Percentiles rank a stretch among this genome's conserved stretches.
These are phyloP conservation scores for Ophiodon elongatus DNA, from an alignment of 2,113 vertebrate species.

Conservation along the genomic window DNA sequence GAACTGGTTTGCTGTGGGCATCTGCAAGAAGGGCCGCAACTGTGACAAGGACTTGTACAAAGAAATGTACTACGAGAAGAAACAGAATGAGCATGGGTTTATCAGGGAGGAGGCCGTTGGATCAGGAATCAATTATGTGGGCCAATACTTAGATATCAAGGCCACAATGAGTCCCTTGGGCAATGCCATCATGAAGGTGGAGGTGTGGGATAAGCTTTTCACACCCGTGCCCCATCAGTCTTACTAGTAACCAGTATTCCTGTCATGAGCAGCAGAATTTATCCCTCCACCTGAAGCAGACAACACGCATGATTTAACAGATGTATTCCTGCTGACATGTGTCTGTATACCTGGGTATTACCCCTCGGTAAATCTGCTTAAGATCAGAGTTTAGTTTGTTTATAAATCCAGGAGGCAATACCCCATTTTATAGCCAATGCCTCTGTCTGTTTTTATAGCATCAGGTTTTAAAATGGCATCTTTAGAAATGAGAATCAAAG, in stretches of 20 bases:
- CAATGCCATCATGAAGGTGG: constrained; percentile 79
- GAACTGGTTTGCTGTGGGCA: constrained; percentile 82
- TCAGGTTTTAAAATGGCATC: constrained; percentile 63
- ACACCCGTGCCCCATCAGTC: constrained; percentile 49
- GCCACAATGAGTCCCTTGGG: constrained; percentile 79
- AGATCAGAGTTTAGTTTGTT: constrained; percentile 75
- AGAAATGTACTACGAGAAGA: constrained; percentile 82
- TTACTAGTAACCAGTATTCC: constrained; percentile 7
- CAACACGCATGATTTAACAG: constrained; percentile 43
- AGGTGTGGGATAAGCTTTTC: constrained; percentile 83
- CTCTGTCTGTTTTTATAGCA: constrained; percentile 65
- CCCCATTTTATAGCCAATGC: constrained; percentile 33
- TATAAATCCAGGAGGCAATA: constrained; percentile 72
- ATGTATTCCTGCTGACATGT: constrained; percentile 63
- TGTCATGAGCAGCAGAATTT: constrained; percentile 23
- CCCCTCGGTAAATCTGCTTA: constrained; percentile 70
- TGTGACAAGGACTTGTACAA: constrained; percentile 78
- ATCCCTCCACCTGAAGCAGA: constrained; percentile 15
- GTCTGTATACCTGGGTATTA: constrained; percentile 59
- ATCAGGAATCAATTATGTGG: constrained; percentile 76
- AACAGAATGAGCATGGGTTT: constrained; percentile 66
- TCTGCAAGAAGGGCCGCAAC: constrained; percentile 66
- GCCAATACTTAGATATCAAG: constrained; percentile 71
- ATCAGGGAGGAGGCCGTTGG: constrained; percentile 75
- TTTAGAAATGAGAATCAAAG: constrained; percentile 78